Conservation (phyloP, 2,888 invertebrate genomes). For the Arenicola marina region DNA sequence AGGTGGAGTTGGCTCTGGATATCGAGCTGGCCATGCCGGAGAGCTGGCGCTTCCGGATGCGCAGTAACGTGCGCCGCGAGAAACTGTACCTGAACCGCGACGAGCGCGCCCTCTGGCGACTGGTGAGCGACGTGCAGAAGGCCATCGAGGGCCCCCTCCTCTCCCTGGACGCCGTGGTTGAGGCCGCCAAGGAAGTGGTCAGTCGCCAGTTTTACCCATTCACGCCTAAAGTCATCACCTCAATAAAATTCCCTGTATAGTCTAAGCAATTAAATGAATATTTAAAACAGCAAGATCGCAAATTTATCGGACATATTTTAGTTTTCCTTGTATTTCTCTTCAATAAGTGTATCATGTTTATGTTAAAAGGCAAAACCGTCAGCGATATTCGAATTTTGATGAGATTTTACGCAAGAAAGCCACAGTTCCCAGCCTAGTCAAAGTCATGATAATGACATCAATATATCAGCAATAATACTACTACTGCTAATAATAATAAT, state of each 20-base stretch:
- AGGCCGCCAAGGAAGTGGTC: conserved; percentile 2
- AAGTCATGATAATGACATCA: too few species aligned
- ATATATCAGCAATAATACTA: too few species aligned
- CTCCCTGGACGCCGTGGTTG: conserved; percentile 1
- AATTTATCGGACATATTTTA: too few species aligned
- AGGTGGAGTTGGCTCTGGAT: conserved; percentile 22
- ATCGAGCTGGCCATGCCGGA: conserved; percentile 21
- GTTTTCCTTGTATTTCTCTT: too few species aligned
- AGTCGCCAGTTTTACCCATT: too few species aligned
- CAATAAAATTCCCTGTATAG: too few species aligned
- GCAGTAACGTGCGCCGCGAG: neutral
- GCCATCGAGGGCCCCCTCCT: conserved; percentile 6
- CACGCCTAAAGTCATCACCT: too few species aligned
- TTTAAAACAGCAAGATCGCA: neutral
- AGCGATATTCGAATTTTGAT: neutral
- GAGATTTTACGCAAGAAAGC: neutral
- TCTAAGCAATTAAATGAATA: too few species aligned
- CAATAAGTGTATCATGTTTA: too few species aligned
- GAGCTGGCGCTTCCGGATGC: neutral
- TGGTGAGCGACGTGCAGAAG: neutral
- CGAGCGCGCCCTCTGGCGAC: neutral
- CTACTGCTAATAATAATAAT: too few species aligned
- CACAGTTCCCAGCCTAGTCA: too few species aligned
- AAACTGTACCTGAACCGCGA: neutral
- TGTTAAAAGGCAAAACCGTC: too few species aligned